Conservation (phyloP, 2,888 invertebrate genomes). For the Muscina levida region DNA sequence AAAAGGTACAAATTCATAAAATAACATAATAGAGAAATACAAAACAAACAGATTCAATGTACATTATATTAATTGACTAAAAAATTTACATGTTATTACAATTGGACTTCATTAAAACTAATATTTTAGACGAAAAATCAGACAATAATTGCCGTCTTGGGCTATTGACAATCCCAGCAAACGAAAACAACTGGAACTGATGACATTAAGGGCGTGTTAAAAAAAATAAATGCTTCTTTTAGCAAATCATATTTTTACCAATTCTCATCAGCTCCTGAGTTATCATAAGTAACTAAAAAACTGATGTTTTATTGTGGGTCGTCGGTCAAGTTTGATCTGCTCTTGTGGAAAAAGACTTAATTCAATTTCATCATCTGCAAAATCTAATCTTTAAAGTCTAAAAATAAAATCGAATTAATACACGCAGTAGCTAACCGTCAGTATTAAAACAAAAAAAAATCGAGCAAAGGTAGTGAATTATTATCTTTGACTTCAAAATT, state of each 20-base stretch:
- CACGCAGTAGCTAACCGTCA: not conserved
- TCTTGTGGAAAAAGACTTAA: constrained; percentile 17
- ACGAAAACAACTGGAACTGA: constrained; percentile 23
- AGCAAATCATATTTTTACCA: constrained; percentile 33
- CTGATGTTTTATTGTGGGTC: constrained; percentile 23
- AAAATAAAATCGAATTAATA: no score
- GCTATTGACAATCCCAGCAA: constrained; percentile 21
- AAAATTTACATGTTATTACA: no score
- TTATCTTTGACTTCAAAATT: constrained; percentile 21
- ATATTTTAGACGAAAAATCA: not conserved
- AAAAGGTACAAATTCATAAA: no score
- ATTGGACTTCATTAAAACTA: no score
- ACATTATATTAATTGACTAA: no score
- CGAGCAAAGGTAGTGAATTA: constrained; percentile 28
- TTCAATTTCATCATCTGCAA: constrained; percentile 38
- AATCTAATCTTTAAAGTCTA: constrained; percentile 24
- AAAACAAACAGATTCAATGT: no score
- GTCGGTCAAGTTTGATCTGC: constrained; percentile 34
- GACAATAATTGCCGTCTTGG: constrained; percentile 22
- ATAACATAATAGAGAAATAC: no score
- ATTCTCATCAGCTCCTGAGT: constrained; percentile 22
- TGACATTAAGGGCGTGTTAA: constrained; percentile 8
- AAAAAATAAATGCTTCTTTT: constrained; percentile 7
- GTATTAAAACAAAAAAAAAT: constrained; percentile 29
- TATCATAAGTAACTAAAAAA: constrained; percentile 20